Percentiles rank a stretch among this genome's conserved stretches.
phyloP scores from a whole-genome alignment of 2,113 vertebrate species.

The Scortum barcoo region DNA sequence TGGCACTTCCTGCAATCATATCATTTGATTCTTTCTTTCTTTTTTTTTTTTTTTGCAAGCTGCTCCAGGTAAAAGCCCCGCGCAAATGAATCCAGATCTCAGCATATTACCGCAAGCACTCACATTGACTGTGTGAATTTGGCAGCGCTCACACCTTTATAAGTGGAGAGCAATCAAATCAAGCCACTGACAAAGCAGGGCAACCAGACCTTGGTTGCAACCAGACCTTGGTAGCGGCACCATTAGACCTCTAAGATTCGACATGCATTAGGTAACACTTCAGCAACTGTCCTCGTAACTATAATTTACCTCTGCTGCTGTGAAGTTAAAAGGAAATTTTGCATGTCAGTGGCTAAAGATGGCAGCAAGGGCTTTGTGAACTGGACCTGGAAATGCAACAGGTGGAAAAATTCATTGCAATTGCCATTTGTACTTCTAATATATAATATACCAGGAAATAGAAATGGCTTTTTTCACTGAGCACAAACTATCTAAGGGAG shows the following conservation, averaged over 20 bases:
- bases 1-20: slow-evolving; percentile 39
- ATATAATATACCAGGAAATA: too few species aligned
- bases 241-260: slow-evolving; percentile 32
- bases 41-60: not conserved
- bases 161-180: slow-evolving; percentile 46
- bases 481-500: not conserved
- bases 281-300: not conserved
- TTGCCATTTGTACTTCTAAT: not conserved
- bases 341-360: not conserved
- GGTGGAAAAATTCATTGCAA: too few species aligned
- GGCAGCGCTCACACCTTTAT: slow-evolving; percentile 24
- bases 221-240: not conserved
- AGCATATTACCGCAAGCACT: slow-evolving; percentile 46
- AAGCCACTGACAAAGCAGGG: slow-evolving; percentile 16
- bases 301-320: not conserved
- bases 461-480: not conserved
- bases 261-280: slow-evolving; percentile 17
- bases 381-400: not conserved
- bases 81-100: slow-evolving; percentile 50
- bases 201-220: slow-evolving; percentile 1
- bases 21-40: slow-evolving; percentile 49
- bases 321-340: not conserved
- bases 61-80: slow-evolving; percentile 50
- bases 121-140: slow-evolving; percentile 20
- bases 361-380: not conserved